phyloP scores from a whole-genome alignment of 1,140 invertebrate genomes.

The Anthonomus grandis region DNA sequence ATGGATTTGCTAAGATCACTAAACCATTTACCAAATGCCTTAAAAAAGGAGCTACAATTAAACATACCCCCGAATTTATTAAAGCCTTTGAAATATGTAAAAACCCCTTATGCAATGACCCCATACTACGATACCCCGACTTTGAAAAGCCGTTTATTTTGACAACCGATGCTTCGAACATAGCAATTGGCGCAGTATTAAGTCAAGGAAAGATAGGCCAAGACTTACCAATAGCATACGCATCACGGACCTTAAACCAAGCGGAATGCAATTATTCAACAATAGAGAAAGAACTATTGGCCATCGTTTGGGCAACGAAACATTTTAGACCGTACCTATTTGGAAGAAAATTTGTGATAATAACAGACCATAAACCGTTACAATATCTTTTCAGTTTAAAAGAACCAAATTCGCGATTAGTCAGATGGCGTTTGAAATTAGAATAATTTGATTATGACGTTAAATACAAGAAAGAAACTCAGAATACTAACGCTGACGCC shows the following conservation, averaged over 20 bases:
- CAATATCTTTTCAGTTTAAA: constrained; percentile 45
- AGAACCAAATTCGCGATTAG: constrained; percentile 46
- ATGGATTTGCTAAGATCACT: constrained; percentile 31
- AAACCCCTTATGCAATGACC: constrained; percentile 5
- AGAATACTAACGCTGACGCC: constrained; percentile 32
- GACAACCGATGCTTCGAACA: not conserved
- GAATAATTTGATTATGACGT: constrained; percentile 50
- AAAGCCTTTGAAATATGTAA: constrained; percentile 15
- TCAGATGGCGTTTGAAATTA: constrained; percentile 48
- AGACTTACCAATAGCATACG: constrained; percentile 15
- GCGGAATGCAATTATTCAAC: constrained; percentile 32
- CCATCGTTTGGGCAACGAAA: constrained; percentile 38
- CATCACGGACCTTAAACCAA: constrained; percentile 33
- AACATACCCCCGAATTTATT: constrained; percentile 3
- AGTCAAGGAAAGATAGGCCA: not conserved
- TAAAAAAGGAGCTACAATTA: constrained; percentile 9
- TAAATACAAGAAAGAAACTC: constrained; percentile 44
- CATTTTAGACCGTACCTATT: constrained; percentile 33
- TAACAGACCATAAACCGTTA: constrained; percentile 29
- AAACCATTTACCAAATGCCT: constrained; percentile 7
- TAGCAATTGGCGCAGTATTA: not conserved
- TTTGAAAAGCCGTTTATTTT: constrained; percentile 3
- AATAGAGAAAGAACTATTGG: constrained; percentile 43
- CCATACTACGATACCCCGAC: constrained; percentile 31
- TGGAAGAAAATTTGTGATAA: constrained; percentile 26